Conservation (phyloP, 2,113 vertebrate species). For the Albula goreensis region DNA sequence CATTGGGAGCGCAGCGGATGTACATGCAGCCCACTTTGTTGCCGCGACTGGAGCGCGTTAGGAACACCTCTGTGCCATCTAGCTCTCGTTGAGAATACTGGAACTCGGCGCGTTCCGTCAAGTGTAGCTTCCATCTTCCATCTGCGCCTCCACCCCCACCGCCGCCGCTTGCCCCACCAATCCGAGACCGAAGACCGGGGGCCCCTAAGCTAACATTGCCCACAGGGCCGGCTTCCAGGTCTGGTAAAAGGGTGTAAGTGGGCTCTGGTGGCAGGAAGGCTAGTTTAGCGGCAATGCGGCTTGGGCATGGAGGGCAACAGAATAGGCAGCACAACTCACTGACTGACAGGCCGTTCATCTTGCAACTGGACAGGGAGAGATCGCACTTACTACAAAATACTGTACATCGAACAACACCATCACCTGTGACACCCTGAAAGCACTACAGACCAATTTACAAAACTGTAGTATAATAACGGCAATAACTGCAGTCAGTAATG, state of each 20-base stretch:
- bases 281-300: slow-evolving; percentile 93
- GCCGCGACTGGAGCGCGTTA: slow-evolving; percentile 88
- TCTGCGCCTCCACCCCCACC: slow-evolving; percentile 40
- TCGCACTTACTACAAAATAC: neutral
- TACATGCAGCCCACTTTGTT: slow-evolving; percentile 95
- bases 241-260: slow-evolving; percentile 86
- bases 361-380: slow-evolving; percentile 42
- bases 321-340: slow-evolving; percentile 97
- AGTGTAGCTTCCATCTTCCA: slow-evolving; percentile 86
- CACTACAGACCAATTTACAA: neutral
- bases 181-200: slow-evolving; percentile 67
- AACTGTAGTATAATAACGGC: too few relatives aligned
- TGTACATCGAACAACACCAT: neutral
- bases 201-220: slow-evolving; percentile 58
- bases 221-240: slow-evolving; percentile 74
- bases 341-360: slow-evolving; percentile 94
- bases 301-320: slow-evolving; percentile 97
- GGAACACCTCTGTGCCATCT: slow-evolving; percentile 89
- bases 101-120: slow-evolving; percentile 92
- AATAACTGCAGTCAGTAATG: too few relatives aligned
- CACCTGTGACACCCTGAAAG: neutral
- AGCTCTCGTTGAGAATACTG: slow-evolving; percentile 94
- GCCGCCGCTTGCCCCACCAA: slow-evolving; percentile 44
- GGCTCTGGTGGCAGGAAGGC: slow-evolving; percentile 95
- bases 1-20: slow-evolving; percentile 88